Evolutionary conservation across 1,140 invertebrate species (phyloP), one percentile per base, ranked within the genome.

Genomic region (Drosophila orosa): DNA sequence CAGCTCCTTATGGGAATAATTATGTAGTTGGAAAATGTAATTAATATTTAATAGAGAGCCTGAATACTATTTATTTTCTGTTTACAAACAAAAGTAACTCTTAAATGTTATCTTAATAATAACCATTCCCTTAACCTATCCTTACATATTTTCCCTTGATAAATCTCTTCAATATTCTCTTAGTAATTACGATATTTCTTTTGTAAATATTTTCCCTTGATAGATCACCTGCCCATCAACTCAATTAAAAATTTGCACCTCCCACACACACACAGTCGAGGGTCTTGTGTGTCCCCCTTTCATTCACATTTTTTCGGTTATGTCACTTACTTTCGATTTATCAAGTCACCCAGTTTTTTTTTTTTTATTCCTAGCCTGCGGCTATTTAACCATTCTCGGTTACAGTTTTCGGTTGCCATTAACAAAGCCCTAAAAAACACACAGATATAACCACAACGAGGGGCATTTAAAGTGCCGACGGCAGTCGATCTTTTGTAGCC

Each of bases 401-500:
- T 45, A 72, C 68, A 63, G 17, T 39, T 73, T 45, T 50, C 63
- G 39, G 17, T 62, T 56, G 52, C 48, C 48, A 61, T 61, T 48
- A 55, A 62, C 33, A 71, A 72, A 50, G 60, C 60, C 63, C 56
- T 66, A 55, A 73, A 39, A 63, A 66, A 50, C 60, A 68, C 45
- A 50, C 54, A 63, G 35, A 39, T 56, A 75, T 54, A 47, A 74
- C 47, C 35, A 57, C 62, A 80, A 57, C 39, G 59, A 76, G 48
- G 40, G 56, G 39, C 58, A 85, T 60, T 69, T 61, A 59, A 86
- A 80, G 68, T 63, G 63, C 83, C 84, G 83, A 60, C 75, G 83
- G 79, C 75, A 44, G 77, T 86, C 39, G 60, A 71, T 69, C 59
- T 79, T 83, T 79, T 67, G 83, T 78, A 65, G 75, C 57, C 67